Evolutionary conservation across 2,797 vertebrate genomes (phyloP).

Genomic region (Garrulus glandarius): DNA sequence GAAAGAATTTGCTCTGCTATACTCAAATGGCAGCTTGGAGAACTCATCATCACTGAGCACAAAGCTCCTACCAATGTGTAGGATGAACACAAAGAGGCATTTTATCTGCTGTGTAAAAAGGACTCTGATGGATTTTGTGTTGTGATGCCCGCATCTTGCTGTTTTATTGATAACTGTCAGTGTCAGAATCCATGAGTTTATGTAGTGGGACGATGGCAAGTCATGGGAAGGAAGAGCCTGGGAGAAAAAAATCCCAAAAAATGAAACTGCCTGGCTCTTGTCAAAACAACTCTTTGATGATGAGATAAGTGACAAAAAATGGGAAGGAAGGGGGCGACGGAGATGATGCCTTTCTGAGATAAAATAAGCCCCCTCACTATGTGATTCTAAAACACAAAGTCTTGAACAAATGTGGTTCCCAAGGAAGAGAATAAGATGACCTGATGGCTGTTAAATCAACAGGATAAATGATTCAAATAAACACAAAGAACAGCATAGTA

Average conservation of each 20-base stretch:
- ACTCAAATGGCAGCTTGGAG: background rate
- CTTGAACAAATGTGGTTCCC: background rate
- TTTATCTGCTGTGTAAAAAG: background rate
- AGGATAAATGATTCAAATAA: background rate
- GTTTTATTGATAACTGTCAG: background rate
- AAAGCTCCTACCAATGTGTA: background rate
- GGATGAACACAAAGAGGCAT: background rate
- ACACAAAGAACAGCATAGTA: background rate
- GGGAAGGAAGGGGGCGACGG: background rate
- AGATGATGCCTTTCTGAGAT: background rate
- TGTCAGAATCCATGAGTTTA: background rate
- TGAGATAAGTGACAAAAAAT: background rate
- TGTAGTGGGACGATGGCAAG: background rate
- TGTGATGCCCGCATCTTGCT: background rate
- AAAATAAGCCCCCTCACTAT: background rate
- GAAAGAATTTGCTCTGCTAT: background rate
- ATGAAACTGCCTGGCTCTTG: background rate
- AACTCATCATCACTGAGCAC: background rate
- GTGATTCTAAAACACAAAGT: background rate
- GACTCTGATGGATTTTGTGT: background rate
- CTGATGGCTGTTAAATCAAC: background rate
- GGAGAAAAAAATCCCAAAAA: background rate
- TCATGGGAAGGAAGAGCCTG: background rate
- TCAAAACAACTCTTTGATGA: slow-evolving; percentile 12
- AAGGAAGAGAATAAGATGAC: background rate